A percentile compares a stretch with the other conserved stretches of the same genome.
phyloP scores from a whole-genome alignment of 2,888 invertebrate species.

The Eremobia ochroleuca region DNA sequence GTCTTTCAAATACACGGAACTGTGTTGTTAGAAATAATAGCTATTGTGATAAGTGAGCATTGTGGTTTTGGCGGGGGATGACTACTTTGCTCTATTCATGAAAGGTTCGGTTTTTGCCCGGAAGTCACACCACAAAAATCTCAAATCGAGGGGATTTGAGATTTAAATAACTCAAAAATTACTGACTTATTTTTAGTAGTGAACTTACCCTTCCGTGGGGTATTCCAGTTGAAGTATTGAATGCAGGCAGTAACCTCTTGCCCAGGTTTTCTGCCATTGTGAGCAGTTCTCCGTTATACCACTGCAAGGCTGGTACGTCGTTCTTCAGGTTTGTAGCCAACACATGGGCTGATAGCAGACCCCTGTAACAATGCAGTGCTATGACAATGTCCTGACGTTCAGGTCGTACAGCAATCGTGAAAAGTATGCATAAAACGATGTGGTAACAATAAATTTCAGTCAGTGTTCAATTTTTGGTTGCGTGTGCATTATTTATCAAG shows the following conservation, averaged over 20 bases:
- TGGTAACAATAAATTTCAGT: background rate
- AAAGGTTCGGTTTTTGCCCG: background rate
- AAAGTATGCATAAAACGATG: background rate
- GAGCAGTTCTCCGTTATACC: conserved; percentile 97
- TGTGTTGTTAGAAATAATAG: background rate
- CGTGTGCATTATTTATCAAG: background rate
- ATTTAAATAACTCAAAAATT: background rate
- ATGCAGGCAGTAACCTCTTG: conserved; percentile 98
- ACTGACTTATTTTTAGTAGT: background rate
- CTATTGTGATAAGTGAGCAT: background rate
- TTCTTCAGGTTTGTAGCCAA: conserved; percentile 95
- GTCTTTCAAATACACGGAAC: background rate
- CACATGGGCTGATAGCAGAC: conserved; percentile 97
- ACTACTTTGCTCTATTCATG: background rate
- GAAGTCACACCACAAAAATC: background rate
- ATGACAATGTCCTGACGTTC: background rate
- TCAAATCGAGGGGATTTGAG: background rate
- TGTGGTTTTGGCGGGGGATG: background rate
- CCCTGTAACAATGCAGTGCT: conserved; percentile 89
- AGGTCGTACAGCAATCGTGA: background rate
- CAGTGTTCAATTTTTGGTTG: background rate
- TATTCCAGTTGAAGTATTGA: conserved; percentile 99
- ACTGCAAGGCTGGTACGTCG: conserved; percentile 93
- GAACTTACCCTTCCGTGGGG: conserved; percentile 96
- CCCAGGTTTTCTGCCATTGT: conserved; percentile 98